Evolutionary conservation across 2,888 invertebrate species (phyloP).

Genomic region (Pyrgus malvae): DNA sequence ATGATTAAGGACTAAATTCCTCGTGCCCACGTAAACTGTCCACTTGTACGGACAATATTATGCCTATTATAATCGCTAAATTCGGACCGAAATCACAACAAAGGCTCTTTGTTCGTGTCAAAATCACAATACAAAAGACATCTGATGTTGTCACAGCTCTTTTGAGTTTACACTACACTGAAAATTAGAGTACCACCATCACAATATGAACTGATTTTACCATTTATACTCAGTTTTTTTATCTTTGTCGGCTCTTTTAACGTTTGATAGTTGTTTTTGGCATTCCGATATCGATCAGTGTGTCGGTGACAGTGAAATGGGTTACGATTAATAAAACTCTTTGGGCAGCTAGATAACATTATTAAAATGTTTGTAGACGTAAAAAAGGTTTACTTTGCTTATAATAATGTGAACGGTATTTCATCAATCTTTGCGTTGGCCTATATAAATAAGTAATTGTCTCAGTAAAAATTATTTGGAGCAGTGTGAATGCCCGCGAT

Average conservation of each 20-base stretch:
- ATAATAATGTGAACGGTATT: not conserved
- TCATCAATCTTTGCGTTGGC: too few relatives aligned
- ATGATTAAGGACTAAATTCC: slow-evolving; percentile 28
- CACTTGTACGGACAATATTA: slow-evolving; percentile 63
- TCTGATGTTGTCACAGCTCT: slow-evolving; percentile 64
- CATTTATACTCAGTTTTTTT: slow-evolving; percentile 62
- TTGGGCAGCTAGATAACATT: slow-evolving; percentile 27
- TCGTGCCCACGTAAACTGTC: slow-evolving; percentile 44
- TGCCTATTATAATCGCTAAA: slow-evolving; percentile 50
- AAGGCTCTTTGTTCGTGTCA: slow-evolving; percentile 65
- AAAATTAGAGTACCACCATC: slow-evolving; percentile 71
- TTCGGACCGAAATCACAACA: slow-evolving; percentile 57
- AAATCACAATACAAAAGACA: slow-evolving; percentile 58
- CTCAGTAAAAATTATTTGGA: too few relatives aligned
- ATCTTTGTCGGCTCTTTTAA: slow-evolving; percentile 67
- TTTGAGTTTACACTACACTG: slow-evolving; percentile 79
- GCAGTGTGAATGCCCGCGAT: not conserved
- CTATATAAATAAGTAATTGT: too few relatives aligned
- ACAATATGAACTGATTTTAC: slow-evolving; percentile 67
- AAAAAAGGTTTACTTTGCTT: not conserved
- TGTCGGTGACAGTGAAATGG: slow-evolving; percentile 79
- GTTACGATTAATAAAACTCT: slow-evolving; percentile 79
- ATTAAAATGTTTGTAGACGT: slow-evolving; percentile 19
- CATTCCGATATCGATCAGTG: slow-evolving; percentile 69
- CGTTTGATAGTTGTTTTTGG: slow-evolving; percentile 58